A percentile compares a stretch with the other conserved stretches of the same genome.
These are phyloP conservation scores for Apis florea DNA, from an alignment of 1,140 invertebrate genomes.

Conservation along the genomic window DNA sequence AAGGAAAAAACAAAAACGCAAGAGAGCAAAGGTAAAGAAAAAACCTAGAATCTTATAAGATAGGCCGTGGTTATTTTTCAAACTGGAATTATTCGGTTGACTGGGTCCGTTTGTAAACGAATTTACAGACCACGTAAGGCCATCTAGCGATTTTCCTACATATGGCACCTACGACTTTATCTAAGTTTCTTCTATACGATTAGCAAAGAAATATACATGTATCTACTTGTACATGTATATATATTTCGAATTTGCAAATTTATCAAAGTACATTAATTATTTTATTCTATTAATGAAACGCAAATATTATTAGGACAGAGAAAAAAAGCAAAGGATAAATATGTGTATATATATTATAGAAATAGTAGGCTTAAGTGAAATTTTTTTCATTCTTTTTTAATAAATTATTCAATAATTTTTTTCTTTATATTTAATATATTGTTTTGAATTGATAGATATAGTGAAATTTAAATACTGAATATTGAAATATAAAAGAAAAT, in stretches of 20 bases:
- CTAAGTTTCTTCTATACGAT: background rate
- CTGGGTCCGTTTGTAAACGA: background rate
- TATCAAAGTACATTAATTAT: background rate
- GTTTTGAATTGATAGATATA: no score
- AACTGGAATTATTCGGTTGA: constrained; percentile 10
- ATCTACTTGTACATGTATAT: background rate
- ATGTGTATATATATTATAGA: no score
- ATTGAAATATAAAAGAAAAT: background rate
- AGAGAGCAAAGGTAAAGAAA: background rate
- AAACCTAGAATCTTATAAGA: constrained; percentile 2
- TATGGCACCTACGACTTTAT: constrained; percentile 18
- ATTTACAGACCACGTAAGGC: constrained; percentile 2
- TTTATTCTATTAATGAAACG: constrained; percentile 5
- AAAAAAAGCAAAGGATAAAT: background rate
- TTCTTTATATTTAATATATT: background rate
- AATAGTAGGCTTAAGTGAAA: background rate
- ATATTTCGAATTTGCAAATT: background rate
- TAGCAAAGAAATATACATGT: background rate
- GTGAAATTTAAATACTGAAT: no score
- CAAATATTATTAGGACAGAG: background rate
- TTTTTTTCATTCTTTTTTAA: background rate
- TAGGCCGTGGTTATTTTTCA: background rate
- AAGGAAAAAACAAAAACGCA: background rate
- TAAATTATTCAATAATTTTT: no score
- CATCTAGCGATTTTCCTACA: constrained; percentile 8